Conservation (phyloP, 2,113 vertebrate genomes). For the Neolamprologus ventralis region DNA sequence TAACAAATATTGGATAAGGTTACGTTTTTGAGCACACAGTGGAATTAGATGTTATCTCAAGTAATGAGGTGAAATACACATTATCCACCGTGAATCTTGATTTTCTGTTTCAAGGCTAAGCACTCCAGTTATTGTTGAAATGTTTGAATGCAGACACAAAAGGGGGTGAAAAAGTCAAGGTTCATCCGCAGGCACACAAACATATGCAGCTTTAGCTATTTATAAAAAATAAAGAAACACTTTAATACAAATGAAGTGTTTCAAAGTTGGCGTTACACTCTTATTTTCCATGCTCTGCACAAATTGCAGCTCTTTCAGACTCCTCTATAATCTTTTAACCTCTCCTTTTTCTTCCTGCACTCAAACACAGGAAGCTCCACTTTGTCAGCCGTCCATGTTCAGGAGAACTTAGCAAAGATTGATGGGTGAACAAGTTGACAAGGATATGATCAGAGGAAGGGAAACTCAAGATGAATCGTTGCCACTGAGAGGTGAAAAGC, state of each 20-base stretch:
- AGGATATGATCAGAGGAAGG: neutral
- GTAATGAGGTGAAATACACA: neutral
- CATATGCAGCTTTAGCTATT: neutral
- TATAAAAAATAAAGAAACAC: neutral
- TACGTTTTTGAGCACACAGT: neutral
- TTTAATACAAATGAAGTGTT: neutral
- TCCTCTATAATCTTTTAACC: neutral
- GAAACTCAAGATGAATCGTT: neutral
- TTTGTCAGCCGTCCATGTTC: neutral
- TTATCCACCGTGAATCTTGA: neutral
- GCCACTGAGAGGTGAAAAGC: neutral
- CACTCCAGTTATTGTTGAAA: neutral
- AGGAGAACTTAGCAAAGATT: neutral
- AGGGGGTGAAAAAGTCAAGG: neutral
- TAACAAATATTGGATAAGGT: neutral
- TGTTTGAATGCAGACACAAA: neutral
- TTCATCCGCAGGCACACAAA: neutral
- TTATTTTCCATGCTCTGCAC: neutral
- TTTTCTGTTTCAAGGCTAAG: neutral
- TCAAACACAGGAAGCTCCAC: neutral
- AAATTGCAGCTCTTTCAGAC: neutral
- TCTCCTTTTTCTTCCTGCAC: neutral
- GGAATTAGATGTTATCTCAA: neutral
- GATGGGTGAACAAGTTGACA: neutral
- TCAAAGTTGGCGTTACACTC: neutral